phyloP scores from a whole-genome alignment of 2,113 vertebrate species.

The Hiodon alosoides region DNA sequence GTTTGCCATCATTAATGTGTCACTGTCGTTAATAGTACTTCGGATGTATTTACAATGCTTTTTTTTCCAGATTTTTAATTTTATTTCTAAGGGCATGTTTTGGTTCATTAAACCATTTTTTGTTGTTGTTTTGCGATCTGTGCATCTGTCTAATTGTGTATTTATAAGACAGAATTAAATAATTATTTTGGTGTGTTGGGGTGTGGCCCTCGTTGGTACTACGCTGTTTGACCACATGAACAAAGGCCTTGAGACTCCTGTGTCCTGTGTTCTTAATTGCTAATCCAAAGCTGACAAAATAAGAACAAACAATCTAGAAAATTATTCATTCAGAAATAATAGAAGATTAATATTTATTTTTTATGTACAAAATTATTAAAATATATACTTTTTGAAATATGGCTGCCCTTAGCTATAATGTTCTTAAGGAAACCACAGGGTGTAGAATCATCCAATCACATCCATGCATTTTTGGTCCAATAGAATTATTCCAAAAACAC shows the following conservation, averaged over 20 bases:
- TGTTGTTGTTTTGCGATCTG: not conserved
- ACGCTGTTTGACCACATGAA: not conserved
- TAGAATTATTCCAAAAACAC: not conserved
- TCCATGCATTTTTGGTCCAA: not conserved
- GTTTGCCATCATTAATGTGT: not conserved
- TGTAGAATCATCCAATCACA: slow-evolving; percentile 10
- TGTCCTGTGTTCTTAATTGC: slow-evolving; percentile 11
- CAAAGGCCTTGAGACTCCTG: not conserved
- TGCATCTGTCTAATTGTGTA: too few species aligned
- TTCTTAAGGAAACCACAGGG: not conserved
- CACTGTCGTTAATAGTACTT: not conserved
- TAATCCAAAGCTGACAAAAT: slow-evolving; percentile 12
- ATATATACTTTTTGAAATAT: slow-evolving; percentile 14
- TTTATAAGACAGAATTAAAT: too few species aligned
- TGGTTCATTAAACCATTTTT: not conserved
- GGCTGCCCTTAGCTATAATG: not conserved
- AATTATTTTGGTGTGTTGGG: too few species aligned
- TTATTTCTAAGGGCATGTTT: not conserved
- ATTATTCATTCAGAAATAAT: slow-evolving; percentile 10
- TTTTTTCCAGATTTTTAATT: not conserved
- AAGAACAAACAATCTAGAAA: not conserved
- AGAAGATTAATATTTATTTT: slow-evolving; percentile 30
- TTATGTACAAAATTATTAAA: slow-evolving; percentile 10
- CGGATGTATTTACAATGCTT: not conserved
- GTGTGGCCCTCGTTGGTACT: not conserved